phyloP scores from a whole-genome alignment of 1,140 invertebrate genomes.

The Ooceraea biroi region DNA sequence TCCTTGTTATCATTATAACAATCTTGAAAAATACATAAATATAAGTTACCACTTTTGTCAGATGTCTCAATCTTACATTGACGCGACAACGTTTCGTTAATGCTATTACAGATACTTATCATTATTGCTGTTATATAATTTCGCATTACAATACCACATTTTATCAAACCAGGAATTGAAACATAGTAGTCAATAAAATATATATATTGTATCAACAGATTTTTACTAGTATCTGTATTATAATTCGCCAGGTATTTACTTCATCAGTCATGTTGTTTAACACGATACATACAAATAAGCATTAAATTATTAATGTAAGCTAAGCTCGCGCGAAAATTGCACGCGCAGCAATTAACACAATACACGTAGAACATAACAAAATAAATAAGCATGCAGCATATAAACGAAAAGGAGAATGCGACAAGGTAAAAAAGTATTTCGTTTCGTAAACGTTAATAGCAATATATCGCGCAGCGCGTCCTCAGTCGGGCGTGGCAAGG shows the following conservation, averaged over 20 bases:
- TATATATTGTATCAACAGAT: not conserved
- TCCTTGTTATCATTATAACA: constrained; percentile 10
- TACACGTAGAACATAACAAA: not conserved
- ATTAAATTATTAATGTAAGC: constrained; percentile 6
- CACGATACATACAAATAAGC: not conserved
- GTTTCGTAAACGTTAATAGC: not conserved
- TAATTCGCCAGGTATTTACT: not conserved
- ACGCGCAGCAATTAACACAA: not conserved
- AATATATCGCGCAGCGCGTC: not conserved
- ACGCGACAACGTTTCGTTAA: not conserved
- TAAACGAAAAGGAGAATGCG: not conserved
- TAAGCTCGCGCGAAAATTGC: too few species aligned
- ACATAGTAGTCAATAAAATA: not conserved
- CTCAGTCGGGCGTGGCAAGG: constrained; percentile 15
- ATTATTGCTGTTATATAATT: too few species aligned
- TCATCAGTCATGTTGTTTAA: not conserved
- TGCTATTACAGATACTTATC: constrained; percentile 6
- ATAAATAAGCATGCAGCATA: not conserved
- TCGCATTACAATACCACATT: too few species aligned
- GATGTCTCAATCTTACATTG: not conserved
- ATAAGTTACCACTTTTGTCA: constrained; percentile 10
- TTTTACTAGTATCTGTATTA: not conserved
- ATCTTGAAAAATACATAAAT: constrained; percentile 12
- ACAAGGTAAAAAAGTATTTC: not conserved
- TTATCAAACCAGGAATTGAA: too few species aligned